Conservation (phyloP, 2,113 vertebrate species). For the Carollia perspicillata region DNA sequence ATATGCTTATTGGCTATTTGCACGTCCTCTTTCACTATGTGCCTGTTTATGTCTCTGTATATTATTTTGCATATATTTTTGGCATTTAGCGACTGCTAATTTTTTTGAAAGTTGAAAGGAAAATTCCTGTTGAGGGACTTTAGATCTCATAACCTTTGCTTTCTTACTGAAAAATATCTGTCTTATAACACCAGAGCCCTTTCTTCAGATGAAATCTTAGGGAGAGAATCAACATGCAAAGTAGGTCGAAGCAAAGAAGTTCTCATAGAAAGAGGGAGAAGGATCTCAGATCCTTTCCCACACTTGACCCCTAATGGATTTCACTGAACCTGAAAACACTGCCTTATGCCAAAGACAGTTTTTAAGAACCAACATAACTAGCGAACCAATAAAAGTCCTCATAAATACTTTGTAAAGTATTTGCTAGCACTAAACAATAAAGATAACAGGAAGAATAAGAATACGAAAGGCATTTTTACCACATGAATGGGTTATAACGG, state of each 20-base stretch:
- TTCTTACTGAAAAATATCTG: background rate
- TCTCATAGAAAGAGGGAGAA: background rate
- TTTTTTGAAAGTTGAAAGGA: background rate
- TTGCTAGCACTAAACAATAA: background rate
- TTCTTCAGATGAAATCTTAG: slow-evolving; percentile 16
- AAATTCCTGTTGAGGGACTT: background rate
- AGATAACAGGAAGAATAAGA: background rate
- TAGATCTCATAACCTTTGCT: background rate
- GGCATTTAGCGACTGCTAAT: background rate
- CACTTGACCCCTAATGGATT: background rate
- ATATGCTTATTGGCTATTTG: background rate
- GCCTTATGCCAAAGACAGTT: background rate
- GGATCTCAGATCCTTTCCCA: background rate
- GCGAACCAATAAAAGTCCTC: background rate
- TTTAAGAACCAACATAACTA: background rate
- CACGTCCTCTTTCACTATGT: background rate
- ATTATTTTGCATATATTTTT: background rate
- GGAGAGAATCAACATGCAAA: background rate
- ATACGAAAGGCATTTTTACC: background rate
- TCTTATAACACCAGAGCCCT: background rate
- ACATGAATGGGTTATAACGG: background rate
- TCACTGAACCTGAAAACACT: background rate
- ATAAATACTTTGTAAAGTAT: background rate
- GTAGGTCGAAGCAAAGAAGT: background rate
- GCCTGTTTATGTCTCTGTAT: background rate